These are phyloP conservation scores for Argopecten irradians DNA, from an alignment of 1,140 invertebrate genomes.

Conservation along the genomic window DNA sequence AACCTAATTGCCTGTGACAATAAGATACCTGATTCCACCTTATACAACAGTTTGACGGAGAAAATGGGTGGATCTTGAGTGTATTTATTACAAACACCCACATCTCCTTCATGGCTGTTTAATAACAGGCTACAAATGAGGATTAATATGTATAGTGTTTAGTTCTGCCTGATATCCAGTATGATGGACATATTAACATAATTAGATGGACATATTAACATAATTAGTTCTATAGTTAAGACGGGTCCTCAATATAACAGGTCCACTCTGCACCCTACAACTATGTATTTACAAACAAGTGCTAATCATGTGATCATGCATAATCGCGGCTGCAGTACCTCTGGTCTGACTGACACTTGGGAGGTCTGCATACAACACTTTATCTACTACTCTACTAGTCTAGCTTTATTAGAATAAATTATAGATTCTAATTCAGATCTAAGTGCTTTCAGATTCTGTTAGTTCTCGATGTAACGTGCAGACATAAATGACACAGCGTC, in stretches of 20 bases:
- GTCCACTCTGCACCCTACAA: neutral
- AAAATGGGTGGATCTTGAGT: too few species aligned
- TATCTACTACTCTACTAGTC: neutral
- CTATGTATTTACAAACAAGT: neutral
- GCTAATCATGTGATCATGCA: constrained; percentile 4
- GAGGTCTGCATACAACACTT: neutral
- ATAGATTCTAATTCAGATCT: neutral
- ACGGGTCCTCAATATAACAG: neutral
- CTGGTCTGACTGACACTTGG: neutral
- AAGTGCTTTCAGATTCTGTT: neutral
- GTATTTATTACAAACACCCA: too few species aligned
- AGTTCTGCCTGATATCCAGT: neutral
- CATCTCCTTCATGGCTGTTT: too few species aligned
- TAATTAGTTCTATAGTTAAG: neutral
- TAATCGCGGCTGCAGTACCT: neutral
- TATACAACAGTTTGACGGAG: too few species aligned
- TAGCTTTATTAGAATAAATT: neutral
- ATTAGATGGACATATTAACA: neutral
- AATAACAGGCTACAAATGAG: too few species aligned
- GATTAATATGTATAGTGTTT: too few species aligned
- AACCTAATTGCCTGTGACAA: too few species aligned
- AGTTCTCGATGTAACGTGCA: neutral
- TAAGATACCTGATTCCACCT: too few species aligned
- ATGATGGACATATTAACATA: neutral
- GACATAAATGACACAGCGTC: neutral